A percentile compares a stretch with the other conserved stretches of the same genome.
phyloP scores from a whole-genome alignment of 1,140 invertebrate species.

The Zaprionus gabonicus region DNA sequence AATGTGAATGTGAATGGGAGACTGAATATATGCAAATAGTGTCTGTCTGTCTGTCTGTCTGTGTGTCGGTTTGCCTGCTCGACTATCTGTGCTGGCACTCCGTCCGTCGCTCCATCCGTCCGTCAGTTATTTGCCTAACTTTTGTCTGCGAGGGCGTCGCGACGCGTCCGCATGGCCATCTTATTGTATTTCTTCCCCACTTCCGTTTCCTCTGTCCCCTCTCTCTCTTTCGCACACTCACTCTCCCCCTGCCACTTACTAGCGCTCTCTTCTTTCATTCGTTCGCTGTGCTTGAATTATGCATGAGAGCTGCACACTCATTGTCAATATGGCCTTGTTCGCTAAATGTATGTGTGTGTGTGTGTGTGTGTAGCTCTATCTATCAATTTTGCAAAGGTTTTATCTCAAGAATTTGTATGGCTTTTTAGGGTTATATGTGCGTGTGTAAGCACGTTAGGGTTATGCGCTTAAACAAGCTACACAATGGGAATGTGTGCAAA shows the following conservation, averaged over 20 bases:
- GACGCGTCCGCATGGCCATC: conserved; percentile 25
- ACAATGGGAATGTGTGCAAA: conserved; percentile 24
- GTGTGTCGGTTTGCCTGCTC: conserved; percentile 4
- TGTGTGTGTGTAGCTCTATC: conserved; percentile 55
- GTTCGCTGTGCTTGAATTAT: conserved; percentile 63
- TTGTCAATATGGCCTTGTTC: conserved; percentile 71
- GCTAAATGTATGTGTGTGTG: conserved; percentile 12
- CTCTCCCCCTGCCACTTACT: background rate
- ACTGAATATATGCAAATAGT: conserved; percentile 60
- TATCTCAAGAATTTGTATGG: conserved; percentile 72
- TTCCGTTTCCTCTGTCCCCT: background rate
- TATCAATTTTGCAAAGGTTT: conserved; percentile 77
- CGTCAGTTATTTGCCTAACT: conserved; percentile 68
- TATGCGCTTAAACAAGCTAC: conserved; percentile 26
- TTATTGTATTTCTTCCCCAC: conserved; percentile 39
- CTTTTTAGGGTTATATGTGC: conserved; percentile 60
- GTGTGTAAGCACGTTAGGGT: conserved; percentile 32
- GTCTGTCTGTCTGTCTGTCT: conserved; percentile 25
- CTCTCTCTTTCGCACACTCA: background rate
- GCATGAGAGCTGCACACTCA: conserved; percentile 64
- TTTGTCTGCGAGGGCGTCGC: conserved; percentile 44
- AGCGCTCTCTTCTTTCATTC: conserved; percentile 18
- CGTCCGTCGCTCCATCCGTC: conserved; percentile 16
- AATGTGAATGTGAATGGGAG: conserved; percentile 4
- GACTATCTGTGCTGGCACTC: background rate